Evolutionary conservation across 2,113 vertebrate genomes (phyloP), one percentile per base, ranked within the genome.

Genomic region (Gobio gobio): DNA sequence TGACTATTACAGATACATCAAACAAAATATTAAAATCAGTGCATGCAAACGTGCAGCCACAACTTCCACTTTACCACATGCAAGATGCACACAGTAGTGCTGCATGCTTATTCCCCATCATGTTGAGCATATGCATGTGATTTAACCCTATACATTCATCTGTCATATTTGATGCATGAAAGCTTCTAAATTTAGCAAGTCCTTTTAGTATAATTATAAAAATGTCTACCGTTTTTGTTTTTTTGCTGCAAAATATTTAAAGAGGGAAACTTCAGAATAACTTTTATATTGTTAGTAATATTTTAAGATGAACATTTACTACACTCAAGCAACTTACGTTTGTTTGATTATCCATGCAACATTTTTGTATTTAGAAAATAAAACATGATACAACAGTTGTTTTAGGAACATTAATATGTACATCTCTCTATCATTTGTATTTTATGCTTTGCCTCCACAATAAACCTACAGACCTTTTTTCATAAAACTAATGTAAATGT

Each of bases 21-120:
- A 61, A 26, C 58, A 63, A 79, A 63, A 63, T 14, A 79, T 79
- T 79, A 79, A 82, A 82, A 68, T 82, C 79, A 54, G 43, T 54
- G 43, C 26, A 68, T 82, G 61, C 45, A 82, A 51, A 33, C 51
- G 79, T 22, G 2, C 43, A 22, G 6, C 6, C 33, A 24, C 33
- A n/a, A 43, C 40, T 45, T 36, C 8, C n/a, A 45, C 40, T 59
- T 45, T 29, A 29, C 56, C 12, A 29, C 5, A 40, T 24, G 56
- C 22, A 43, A 26, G 3, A 59, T 6, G 5, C 5, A 8, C n/a
- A 24, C 36, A 4, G 6, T 51, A 24, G 12, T 51, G 16, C 13
- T 54, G 14, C 26, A 54, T 56, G 47, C 49, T 56, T 77, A 33
- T 18, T 56, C 10, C 26, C 49, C 24, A 36, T 20, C 49, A 56